These are phyloP conservation scores for Dromiciops gliroides DNA, from an alignment of 2,113 vertebrate genomes.

Conservation along the genomic window DNA sequence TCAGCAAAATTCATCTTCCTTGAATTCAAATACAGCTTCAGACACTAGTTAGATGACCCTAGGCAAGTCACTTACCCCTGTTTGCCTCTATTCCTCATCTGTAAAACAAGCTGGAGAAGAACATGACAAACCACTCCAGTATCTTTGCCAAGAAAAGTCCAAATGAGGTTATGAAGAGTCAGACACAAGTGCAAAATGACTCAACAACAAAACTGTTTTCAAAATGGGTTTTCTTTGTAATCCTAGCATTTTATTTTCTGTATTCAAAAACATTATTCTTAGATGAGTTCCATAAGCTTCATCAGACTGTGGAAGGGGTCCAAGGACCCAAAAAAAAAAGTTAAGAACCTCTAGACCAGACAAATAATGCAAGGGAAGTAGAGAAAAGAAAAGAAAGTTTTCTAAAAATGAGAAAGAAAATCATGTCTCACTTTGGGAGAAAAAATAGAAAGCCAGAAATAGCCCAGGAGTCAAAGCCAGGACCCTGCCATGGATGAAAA, in stretches of 20 bases:
- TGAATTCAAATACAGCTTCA: background rate
- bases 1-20: background rate
- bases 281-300: background rate
- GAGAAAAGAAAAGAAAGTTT: background rate
- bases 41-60: background rate
- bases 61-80: background rate
- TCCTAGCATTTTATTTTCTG: background rate
- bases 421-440: background rate
- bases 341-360: background rate
- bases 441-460: slow-evolving; percentile 15
- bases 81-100: background rate
- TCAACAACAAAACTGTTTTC: background rate
- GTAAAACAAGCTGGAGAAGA: background rate
- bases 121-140: background rate
- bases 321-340: background rate
- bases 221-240: background rate
- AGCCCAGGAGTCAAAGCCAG: background rate
- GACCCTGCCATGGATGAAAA: background rate
- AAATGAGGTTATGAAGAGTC: background rate
- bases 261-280: background rate
- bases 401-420: background rate
- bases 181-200: background rate
- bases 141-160: background rate
- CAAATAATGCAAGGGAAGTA: background rate
- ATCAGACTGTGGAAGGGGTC: background rate